Evolutionary conservation across 2,113 vertebrate species (phyloP).

Genomic region (Limnothrissa miodon): DNA sequence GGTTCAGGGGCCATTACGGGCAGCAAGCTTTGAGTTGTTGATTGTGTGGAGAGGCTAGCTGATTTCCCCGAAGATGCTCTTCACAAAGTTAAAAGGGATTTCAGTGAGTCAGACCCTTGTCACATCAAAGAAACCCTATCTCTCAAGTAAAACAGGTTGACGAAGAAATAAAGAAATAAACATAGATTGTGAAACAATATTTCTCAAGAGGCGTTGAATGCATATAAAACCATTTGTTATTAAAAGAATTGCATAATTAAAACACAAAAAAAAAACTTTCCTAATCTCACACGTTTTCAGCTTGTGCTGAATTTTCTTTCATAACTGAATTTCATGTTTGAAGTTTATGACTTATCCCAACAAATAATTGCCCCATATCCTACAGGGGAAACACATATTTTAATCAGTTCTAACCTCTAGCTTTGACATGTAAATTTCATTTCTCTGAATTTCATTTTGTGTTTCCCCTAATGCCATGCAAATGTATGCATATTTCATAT

Average conservation of each 20-base stretch:
- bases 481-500: slow-evolving; percentile 64
- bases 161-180: background rate
- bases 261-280: slow-evolving; percentile 49
- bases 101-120: background rate
- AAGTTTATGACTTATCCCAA: slow-evolving; percentile 62
- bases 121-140: background rate
- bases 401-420: slow-evolving; percentile 65
- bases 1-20: slow-evolving; percentile 57
- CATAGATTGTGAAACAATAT: slow-evolving; percentile 9
- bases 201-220: slow-evolving; percentile 44
- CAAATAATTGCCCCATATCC: slow-evolving; percentile 61
- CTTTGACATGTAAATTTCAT: slow-evolving; percentile 64
- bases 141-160: background rate
- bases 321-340: slow-evolving; percentile 61
- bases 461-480: slow-evolving; percentile 48
- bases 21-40: slow-evolving; percentile 43
- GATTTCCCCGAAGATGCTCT: slow-evolving; percentile 42
- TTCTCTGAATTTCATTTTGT: slow-evolving; percentile 53
- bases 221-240: slow-evolving; percentile 47
- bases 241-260: slow-evolving; percentile 61
- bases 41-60: slow-evolving; percentile 51
- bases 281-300: slow-evolving; percentile 51
- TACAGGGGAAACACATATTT: slow-evolving; percentile 51
- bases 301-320: slow-evolving; percentile 59
- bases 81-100: slow-evolving; percentile 44